Base-by-base conservation (phyloP, 2,888 invertebrate genomes). In the Nomada ferruginata region DNA sequence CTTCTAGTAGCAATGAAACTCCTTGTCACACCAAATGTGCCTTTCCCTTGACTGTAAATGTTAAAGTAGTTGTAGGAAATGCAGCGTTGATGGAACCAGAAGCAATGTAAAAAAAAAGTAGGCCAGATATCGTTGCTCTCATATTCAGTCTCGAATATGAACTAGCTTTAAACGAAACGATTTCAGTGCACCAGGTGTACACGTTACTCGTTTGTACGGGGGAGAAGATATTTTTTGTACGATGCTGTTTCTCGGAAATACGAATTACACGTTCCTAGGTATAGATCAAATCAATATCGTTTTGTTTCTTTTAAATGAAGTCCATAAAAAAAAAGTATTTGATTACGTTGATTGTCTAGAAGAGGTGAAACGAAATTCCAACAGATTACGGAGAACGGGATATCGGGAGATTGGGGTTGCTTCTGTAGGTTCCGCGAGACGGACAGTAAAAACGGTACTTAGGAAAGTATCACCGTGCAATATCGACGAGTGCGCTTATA, bases 1-100 rank as follows among this genome's bases (percentile, higher is more conserved):
- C 98, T 98, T 89, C 98, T 95, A 0, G 98, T 98, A 1, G 98
- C 98, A 89, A 98, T 97, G 95, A 98, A 98, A 10, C 97, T 97
- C 85, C 97, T 95, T 65, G 96, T 96, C 82, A 97, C 96, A 89
- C 96, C 97, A 93, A 98, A 98, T 95, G 97, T 97, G 94, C 97
- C 96, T 94, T 97, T 97, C 86, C 97, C 97, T 96, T 97, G 96
- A 93, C 98, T 98, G 96, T 91, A 96, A 96, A 94, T 92, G 94
- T 44, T 73, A 71, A 79, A 69, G 2, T 9, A 50, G 13, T 53
- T 69, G 63, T 76, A 64, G 18, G 65, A 11, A 5, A 11, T 0
- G 42, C 73, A 55, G 13, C 7, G 15, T 20, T 55, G 53, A 60
- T 63, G 20, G 11, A 50, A 44, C 50, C 13, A 44, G 42, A 59